Evolutionary conservation across 2,888 invertebrate genomes (phyloP).

Genomic region (Agriopis leucophaearia): DNA sequence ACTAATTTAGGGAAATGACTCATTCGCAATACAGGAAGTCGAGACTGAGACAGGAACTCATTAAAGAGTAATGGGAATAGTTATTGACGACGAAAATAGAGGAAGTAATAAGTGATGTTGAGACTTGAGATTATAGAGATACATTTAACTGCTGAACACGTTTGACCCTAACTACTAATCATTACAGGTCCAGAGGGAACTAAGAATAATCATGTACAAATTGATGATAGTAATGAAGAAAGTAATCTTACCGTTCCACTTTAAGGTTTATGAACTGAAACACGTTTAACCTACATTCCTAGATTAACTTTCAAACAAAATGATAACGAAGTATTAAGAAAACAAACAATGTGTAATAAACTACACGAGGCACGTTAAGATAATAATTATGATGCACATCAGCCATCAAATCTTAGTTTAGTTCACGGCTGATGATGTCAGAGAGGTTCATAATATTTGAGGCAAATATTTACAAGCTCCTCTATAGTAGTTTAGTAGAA

Average conservation of each 20-base stretch:
- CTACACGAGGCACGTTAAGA: conserved; percentile 23
- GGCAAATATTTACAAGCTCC: conserved; percentile 24
- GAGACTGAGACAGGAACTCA: conserved; percentile 26
- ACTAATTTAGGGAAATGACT: conserved; percentile 21
- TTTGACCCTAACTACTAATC: conserved; percentile 10
- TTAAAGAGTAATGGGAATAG: conserved; percentile 20
- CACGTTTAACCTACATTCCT: conserved; percentile 26
- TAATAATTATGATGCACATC: conserved; percentile 36
- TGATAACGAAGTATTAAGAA: conserved; percentile 25
- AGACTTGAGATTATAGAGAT: not conserved
- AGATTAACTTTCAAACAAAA: conserved; percentile 24
- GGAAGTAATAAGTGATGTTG: conserved; percentile 22
- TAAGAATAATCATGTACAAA: conserved; percentile 8
- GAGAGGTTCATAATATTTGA: conserved; percentile 25
- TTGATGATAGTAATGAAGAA: conserved; percentile 17
- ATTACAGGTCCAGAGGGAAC: conserved; percentile 1
- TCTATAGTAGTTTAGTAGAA: conserved; percentile 21
- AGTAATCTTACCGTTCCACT: conserved; percentile 8
- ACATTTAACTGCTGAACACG: conserved; percentile 8
- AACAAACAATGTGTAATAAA: conserved; percentile 28
- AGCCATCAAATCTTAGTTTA: conserved; percentile 17
- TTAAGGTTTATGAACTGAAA: conserved; percentile 7
- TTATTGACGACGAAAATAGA: conserved; percentile 13
- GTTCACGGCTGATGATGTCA: conserved; percentile 37
- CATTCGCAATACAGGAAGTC: conserved; percentile 19